Evolutionary conservation across 2,113 vertebrate genomes (phyloP).

Genomic region (Calidris pugnax): DNA sequence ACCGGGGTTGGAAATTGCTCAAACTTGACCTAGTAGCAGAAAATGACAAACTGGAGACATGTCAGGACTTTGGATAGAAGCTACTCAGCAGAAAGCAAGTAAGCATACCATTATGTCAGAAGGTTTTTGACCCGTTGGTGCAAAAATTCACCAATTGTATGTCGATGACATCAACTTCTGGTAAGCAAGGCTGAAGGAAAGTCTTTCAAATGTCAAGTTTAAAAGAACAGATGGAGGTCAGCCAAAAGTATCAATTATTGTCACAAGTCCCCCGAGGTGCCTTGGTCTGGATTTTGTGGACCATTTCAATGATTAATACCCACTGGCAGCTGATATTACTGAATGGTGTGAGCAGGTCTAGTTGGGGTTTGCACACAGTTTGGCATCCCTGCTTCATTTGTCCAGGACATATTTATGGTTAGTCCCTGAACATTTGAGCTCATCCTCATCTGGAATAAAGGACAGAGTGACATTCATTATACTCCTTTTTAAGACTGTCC

Average conservation of each 20-base stretch:
- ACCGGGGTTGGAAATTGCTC: background rate
- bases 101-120: background rate
- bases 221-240: background rate
- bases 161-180: background rate
- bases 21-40: background rate
- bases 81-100: background rate
- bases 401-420: background rate
- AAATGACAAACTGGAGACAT: background rate
- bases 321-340: background rate
- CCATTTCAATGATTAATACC: background rate
- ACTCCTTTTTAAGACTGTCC: background rate
- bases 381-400: background rate
- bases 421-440: background rate
- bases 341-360: background rate
- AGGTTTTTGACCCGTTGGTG: background rate
- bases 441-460: background rate
- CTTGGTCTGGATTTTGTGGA: background rate
- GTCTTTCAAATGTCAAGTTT: background rate
- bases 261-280: background rate
- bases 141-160: accelerated
- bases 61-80: background rate
- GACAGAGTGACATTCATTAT: background rate
- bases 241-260: background rate
- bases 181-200: background rate
- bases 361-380: background rate